Percentiles rank a stretch among this genome's conserved stretches.
Evolutionary conservation across 2,888 invertebrate species (phyloP).

Genomic region (Sphaerophoria rueppellii): DNA sequence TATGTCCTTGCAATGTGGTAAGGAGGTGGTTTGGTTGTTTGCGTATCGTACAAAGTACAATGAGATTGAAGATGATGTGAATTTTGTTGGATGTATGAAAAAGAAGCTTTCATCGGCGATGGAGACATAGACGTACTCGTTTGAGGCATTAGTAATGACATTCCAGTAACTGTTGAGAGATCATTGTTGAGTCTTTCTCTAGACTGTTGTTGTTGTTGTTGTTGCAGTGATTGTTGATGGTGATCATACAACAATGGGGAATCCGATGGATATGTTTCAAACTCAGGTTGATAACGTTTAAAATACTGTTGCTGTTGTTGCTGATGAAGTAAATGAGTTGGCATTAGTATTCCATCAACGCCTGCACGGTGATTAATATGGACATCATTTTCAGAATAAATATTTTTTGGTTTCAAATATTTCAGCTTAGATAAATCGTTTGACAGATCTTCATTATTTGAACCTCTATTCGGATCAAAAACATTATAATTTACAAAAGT

Average conservation of each 20-base stretch:
- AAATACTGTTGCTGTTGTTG: constrained; percentile 45
- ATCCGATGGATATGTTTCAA: constrained; percentile 22
- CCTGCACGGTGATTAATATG: not conserved
- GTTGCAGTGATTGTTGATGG: constrained; percentile 21
- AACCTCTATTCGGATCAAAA: constrained; percentile 9
- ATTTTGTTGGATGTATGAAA: constrained; percentile 42
- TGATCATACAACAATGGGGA: constrained; percentile 24
- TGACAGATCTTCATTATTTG: constrained; percentile 6
- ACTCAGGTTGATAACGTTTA: constrained; percentile 29
- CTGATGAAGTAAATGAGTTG: constrained; percentile 51
- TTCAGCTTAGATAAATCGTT: not conserved
- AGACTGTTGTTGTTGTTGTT: too few species aligned
- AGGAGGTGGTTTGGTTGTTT: constrained; percentile 86
- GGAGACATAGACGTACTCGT: constrained; percentile 30
- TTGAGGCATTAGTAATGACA: constrained; percentile 8
- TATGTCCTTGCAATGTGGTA: constrained; percentile 93
- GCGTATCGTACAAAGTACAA: constrained; percentile 33
- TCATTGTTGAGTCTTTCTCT: constrained; percentile 33
- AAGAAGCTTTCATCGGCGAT: constrained; percentile 30
- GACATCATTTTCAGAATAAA: not conserved
- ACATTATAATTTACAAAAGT: constrained; percentile 27
- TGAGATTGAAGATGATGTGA: constrained; percentile 23
- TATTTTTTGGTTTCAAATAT: not conserved
- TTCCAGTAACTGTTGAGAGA: constrained; percentile 7
- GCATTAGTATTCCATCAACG: constrained; percentile 11